A percentile compares a stretch with the other conserved stretches of the same genome.
Conservation (phyloP, 2,797 vertebrate species). For the Leptatherina wallacei region DNA sequence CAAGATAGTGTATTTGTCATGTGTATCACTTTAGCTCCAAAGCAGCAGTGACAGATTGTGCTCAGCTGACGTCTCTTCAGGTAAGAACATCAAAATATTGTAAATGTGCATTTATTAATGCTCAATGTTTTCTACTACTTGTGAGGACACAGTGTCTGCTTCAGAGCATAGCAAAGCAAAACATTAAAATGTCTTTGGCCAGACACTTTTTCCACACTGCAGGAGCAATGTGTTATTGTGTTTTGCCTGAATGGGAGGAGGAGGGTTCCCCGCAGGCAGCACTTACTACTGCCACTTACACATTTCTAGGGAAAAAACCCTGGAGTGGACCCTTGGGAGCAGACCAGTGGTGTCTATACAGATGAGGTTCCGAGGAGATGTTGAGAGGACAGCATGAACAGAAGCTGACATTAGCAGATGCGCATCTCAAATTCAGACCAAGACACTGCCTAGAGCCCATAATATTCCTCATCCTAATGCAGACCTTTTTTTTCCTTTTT, state of each 20-base stretch:
- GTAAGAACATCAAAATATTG: neutral
- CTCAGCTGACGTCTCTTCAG: too few relatives aligned
- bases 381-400: neutral
- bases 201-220: slow-evolving; percentile 16
- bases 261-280: slow-evolving; percentile 13
- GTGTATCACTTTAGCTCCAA: too few relatives aligned
- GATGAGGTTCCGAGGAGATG: neutral
- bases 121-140: neutral
- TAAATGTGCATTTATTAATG: neutral
- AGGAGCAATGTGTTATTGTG: slow-evolving; percentile 1
- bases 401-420: slow-evolving; percentile 12
- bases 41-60: too few relatives aligned
- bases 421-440: slow-evolving; percentile 8
- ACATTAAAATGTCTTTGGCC: slow-evolving; percentile 17
- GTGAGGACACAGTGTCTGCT: slow-evolving; percentile 13
- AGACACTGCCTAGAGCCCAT: slow-evolving; percentile 1
- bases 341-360: neutral
- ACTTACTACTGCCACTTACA: slow-evolving; percentile 17
- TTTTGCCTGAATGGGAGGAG: slow-evolving; percentile 10
- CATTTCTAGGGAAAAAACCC: slow-evolving; percentile 22
- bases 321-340: slow-evolving; percentile 5
- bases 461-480: neutral
- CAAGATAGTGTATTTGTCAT: too few relatives aligned
- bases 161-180: slow-evolving; percentile 2
- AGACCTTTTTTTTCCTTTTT: neutral